A percentile compares a stretch with the other conserved stretches of the same genome.
phyloP scores from a whole-genome alignment of 2,113 vertebrate genomes.

The Megaceryle torquata region DNA sequence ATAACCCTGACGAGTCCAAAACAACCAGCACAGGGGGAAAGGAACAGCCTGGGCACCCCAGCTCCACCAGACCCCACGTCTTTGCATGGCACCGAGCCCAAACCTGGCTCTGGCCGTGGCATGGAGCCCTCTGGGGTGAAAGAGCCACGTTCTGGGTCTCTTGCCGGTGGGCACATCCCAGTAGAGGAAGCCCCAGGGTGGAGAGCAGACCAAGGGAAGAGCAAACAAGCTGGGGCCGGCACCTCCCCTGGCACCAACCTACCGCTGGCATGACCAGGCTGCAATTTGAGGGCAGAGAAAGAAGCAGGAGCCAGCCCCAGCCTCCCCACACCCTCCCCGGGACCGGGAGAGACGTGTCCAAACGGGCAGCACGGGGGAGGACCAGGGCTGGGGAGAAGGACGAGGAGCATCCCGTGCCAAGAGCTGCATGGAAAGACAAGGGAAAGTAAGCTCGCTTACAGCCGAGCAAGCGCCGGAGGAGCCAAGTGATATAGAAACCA shows the following conservation, averaged over 20 bases:
- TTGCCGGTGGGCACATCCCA: not conserved
- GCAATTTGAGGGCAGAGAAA: conserved; percentile 57
- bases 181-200: not conserved
- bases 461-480: not conserved
- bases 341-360: conserved; percentile 29
- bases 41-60: not conserved
- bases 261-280: conserved; percentile 21
- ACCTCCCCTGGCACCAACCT: conserved; percentile 25
- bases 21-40: not conserved
- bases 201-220: not conserved
- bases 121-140: not conserved
- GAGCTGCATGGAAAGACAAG: conserved; percentile 41
- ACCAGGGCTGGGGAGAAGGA: not conserved
- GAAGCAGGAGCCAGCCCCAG: not conserved
- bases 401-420: not conserved
- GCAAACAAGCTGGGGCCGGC: conserved; percentile 21
- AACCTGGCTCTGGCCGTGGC: accelerated
- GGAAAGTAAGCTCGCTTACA: conserved; percentile 42
- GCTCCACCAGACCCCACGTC: accelerated
- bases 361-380: conserved; percentile 40
- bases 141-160: not conserved
- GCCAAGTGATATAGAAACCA: conserved; percentile 63
- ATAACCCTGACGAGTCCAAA: not conserved
- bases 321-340: not conserved
- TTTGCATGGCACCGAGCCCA: not conserved